These are phyloP conservation scores for Barnardius zonarius DNA, from an alignment of 2,113 vertebrate genomes.

Conservation along the genomic window DNA sequence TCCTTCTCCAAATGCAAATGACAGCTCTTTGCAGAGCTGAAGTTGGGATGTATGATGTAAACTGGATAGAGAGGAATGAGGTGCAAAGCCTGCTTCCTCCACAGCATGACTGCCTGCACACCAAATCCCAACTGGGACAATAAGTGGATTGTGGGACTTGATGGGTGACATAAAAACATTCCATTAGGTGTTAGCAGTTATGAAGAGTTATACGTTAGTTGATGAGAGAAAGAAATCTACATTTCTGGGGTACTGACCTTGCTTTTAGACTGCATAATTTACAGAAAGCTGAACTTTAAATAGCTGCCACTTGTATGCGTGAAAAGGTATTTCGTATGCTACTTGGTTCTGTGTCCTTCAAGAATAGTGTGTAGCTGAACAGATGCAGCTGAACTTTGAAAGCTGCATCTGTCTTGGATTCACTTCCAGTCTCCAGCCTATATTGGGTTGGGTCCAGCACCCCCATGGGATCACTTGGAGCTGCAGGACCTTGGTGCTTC, in stretches of 20 bases:
- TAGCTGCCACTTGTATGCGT: fast-evolving
- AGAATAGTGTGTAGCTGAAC: not conserved
- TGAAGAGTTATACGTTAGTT: fast-evolving
- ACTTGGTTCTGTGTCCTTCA: not conserved
- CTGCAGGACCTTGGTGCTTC: fast-evolving
- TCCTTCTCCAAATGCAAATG: not conserved
- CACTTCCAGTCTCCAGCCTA: fast-evolving
- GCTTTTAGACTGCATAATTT: not conserved
- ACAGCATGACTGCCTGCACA: fast-evolving
- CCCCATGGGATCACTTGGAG: fast-evolving
- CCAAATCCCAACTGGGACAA: not conserved
- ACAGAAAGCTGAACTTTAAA: not conserved
- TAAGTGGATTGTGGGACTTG: not conserved
- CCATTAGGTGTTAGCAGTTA: not conserved
- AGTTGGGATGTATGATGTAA: not conserved
- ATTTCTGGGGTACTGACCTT: not conserved
- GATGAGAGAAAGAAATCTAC: not conserved
- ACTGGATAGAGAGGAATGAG: not conserved
- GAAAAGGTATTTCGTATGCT: not conserved
- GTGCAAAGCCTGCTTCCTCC: too few species aligned
- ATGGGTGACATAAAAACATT: fast-evolving
- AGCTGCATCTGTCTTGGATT: not conserved
- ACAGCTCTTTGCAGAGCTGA: not conserved
- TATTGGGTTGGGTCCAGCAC: fast-evolving
- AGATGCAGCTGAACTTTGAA: not conserved